Base-by-base conservation (phyloP, 2,113 vertebrate species). In the Sylvilagus bachmani region DNA sequence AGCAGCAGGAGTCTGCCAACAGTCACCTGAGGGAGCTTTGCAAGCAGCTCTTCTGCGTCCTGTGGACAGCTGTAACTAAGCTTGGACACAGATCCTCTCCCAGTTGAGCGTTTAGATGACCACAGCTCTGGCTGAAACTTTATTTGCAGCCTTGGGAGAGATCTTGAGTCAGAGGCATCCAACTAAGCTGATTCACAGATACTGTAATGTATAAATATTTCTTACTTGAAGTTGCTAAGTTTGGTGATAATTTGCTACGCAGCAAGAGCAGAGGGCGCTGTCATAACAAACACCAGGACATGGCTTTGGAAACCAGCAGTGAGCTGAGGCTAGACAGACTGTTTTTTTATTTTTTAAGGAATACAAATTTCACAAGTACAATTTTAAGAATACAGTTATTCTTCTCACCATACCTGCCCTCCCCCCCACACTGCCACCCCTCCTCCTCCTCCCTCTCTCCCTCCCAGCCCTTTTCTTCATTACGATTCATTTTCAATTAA, bases 181-280 rank as follows among this genome's bases (percentile, higher is more conserved):
- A 95, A 64, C 61, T 91, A 71, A 87, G 85, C 14, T 58, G 84
- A 95, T 92, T 83, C 81, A 78, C 11, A 82, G 75, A 89, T 36
- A 71, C 33, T 80, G 22, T 53, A 31, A 58, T 29, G 10, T 13
- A 83, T 22, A 79, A 22, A 71, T 70, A 87, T 24, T 64, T 74
- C 53, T 79, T 86, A 64, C 69, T 92, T 89, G 84, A 93, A 71
- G 27, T 80, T 91, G 74, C 71, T 93, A 89, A 51, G 16, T 64
- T 96, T 90, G 33, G 67, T 70, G 27, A 49, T 73, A 89, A 91
- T 87, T 86, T 83, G 64, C 51, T 62, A 70, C n/a, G 16, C 8
- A 70, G 19, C 74, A 94, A 77, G 4, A 61, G 75, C 88, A 70
- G 33, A 16, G 64, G 25, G 21, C 5, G 6, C 53, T 73, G 31